Percentiles rank a stretch among this genome's conserved stretches.
Evolutionary conservation across 1,140 invertebrate genomes (phyloP).

Genomic region (Drosophila nigromelanica): DNA sequence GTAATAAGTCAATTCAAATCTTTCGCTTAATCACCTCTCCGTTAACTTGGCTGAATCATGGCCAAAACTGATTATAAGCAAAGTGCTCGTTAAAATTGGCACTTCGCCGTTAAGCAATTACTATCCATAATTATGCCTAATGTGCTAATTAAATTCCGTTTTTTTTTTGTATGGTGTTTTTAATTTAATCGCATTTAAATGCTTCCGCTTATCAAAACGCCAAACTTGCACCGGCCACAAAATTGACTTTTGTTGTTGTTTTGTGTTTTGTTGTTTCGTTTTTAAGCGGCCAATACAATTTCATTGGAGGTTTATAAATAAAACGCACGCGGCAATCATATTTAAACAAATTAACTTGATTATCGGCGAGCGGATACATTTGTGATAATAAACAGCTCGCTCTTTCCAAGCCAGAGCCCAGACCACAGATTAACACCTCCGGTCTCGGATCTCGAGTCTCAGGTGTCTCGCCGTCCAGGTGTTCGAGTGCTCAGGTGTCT

Average conservation of each 20-base stretch:
- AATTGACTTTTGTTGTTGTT: conserved; percentile 17
- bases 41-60: conserved; percentile 12
- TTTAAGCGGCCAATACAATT: conserved; percentile 13
- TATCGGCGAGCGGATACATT: conserved; percentile 53
- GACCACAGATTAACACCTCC: conserved; percentile 35
- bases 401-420: not conserved
- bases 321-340: conserved; percentile 66
- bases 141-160: conserved; percentile 58
- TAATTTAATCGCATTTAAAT: conserved; percentile 48
- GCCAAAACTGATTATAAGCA: conserved; percentile 8
- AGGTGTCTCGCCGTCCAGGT: conserved; percentile 12
- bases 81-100: conserved; percentile 15
- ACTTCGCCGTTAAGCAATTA: conserved; percentile 48
- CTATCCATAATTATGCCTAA: conserved; percentile 61
- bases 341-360: conserved; percentile 76
- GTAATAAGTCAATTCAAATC: not conserved
- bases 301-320: conserved; percentile 64
- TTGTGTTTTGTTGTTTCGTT: not conserved
- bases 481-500: conserved; percentile 41
- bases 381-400: conserved; percentile 30
- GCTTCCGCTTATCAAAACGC: conserved; percentile 76
- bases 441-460: not conserved
- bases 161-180: conserved; percentile 8
- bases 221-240: conserved; percentile 53
- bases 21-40: conserved; percentile 15